These are phyloP conservation scores for Porphyrio hochstetteri DNA, from an alignment of 2,113 vertebrate genomes.

Conservation along the genomic window DNA sequence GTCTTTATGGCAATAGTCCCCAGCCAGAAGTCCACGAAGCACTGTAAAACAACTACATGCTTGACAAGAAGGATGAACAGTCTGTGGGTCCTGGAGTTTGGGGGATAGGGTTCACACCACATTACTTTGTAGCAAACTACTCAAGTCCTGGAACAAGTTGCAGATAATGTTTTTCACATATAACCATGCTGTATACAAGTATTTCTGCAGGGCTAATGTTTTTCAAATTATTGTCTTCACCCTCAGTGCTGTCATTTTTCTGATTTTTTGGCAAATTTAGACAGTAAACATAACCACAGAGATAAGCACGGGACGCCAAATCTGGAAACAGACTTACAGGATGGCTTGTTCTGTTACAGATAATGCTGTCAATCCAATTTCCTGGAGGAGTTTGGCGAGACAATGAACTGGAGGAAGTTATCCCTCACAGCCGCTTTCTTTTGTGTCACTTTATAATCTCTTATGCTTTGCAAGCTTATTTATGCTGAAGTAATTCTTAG, in stretches of 20 bases:
- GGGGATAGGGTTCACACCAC: neutral
- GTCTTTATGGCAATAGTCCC: neutral
- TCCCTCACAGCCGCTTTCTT: neutral
- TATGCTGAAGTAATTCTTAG: fast-evolving
- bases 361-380: constrained; percentile 45
- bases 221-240: neutral
- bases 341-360: neutral
- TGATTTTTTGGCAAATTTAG: neutral
- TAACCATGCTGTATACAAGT: fast-evolving
- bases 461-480: neutral
- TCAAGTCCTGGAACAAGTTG: neutral
- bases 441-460: neutral
- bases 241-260: fast-evolving
- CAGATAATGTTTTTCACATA: neutral
- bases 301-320: neutral
- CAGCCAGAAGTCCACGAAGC: neutral
- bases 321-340: constrained; percentile 13
- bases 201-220: neutral
- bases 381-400: neutral
- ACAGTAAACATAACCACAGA: neutral
- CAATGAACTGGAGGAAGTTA: neutral
- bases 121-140: neutral
- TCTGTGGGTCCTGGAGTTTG: neutral
- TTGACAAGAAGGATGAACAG: neutral
- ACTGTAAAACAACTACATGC: neutral